Base-by-base conservation (phyloP, 2,113 vertebrate species). In the Muscicapa adusta region DNA sequence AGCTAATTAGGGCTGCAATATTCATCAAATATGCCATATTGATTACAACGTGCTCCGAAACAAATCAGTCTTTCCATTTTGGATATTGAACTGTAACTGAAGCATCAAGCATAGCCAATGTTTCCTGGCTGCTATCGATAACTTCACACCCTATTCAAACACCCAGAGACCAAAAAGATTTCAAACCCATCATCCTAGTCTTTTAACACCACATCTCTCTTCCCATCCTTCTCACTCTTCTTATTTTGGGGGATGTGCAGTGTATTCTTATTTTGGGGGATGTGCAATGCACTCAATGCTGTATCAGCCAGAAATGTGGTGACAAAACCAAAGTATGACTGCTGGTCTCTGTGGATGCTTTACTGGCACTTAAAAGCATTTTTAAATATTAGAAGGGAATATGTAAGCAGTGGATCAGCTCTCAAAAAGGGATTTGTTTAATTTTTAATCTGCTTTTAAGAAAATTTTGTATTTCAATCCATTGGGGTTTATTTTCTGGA, bases 1-100 rank as follows among this genome's bases (percentile, higher is more conserved):
- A 8, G 71, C 85, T 94, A 95, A 96, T 94, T 94, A 96, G 43
- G 89, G 74, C 93, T 45, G 29, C 68, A 89, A 79, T 72, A 67
- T 73, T 88, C 68, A 77, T 89, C 31, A 43, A 96, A 93, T 22
- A 5, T 22, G 31, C 86, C 3, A 1, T 38, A 75, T 34, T 14
- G 88, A 95, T 84, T 68, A 36, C 24, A 12, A 61, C 1, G 0
- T 66, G 89, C 50, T 68, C 81, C 45, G 19, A 40, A 94, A 92
- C 62, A 31, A 92, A 80, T 93, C 68, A 82, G 63, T 83, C 76
- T 88, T 51, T 71, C n/a, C 38, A 19, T 88, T 76, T 74, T 20
- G 58, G 82, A 66, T 67, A 71, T 54, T 16, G 11, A 70, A 36
- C 66, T 18, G 2, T 9, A 18, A 89, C 57, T 12, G 20, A 89